Conservation (phyloP, 2,113 vertebrate genomes). For the Larimichthys polyactis region DNA sequence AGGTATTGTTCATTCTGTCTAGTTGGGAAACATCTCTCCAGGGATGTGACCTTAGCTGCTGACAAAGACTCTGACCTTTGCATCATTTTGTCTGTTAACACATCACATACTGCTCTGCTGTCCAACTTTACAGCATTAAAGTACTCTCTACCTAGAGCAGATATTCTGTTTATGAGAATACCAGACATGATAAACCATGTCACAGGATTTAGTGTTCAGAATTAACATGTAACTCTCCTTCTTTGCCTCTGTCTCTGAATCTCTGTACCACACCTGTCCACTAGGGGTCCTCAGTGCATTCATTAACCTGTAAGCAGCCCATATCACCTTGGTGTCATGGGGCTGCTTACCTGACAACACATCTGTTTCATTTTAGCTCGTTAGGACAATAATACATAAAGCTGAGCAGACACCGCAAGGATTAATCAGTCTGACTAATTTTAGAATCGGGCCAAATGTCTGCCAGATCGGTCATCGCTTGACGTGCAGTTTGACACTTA, state of each 20-base stretch:
- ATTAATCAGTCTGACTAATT: background rate
- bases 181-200: background rate
- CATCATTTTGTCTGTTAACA: slow-evolving; percentile 59
- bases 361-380: background rate
- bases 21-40: slow-evolving; percentile 66
- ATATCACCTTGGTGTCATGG: background rate
- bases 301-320: no score
- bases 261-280: slow-evolving; percentile 1
- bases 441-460: background rate
- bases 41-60: slow-evolving; percentile 72
- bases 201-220: background rate
- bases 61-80: slow-evolving; percentile 76
- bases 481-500: background rate
- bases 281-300: background rate
- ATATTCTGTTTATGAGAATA: background rate
- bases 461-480: background rate
- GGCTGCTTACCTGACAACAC: background rate
- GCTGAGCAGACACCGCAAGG: background rate
- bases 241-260: background rate
- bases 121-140: slow-evolving; percentile 14
- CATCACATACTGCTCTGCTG: slow-evolving; percentile 28
- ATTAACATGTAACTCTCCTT: background rate
- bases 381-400: background rate
- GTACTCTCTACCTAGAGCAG: background rate
- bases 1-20: slow-evolving; percentile 71